A percentile compares a stretch with the other conserved stretches of the same genome.
Conservation (phyloP, 2,113 vertebrate genomes). For the Bos indicus region DNA sequence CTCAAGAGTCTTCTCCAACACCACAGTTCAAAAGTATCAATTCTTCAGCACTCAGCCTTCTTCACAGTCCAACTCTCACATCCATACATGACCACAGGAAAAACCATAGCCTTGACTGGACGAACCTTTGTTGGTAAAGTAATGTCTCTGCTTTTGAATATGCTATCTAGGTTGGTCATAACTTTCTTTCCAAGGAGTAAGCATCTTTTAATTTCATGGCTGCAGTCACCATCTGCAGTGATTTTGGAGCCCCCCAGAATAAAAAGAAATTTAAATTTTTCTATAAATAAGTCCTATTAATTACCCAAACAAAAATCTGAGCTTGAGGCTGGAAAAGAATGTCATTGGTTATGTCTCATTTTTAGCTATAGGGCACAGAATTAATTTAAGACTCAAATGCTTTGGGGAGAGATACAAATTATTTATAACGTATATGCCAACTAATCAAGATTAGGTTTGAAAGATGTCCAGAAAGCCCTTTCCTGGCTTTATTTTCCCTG, state of each 20-base stretch:
- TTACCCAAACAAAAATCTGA: neutral
- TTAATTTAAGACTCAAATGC: slow-evolving; percentile 55
- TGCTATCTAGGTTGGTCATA: too few relatives aligned
- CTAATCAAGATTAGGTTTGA: slow-evolving; percentile 23
- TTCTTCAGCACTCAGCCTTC: fast-evolving
- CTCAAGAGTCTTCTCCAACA: too few relatives aligned
- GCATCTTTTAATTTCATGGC: too few relatives aligned
- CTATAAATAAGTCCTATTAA: slow-evolving; percentile 20
- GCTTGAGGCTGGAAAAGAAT: neutral
- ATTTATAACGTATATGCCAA: slow-evolving; percentile 21
- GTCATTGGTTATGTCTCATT: slow-evolving; percentile 20
- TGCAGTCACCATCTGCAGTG: too few relatives aligned
- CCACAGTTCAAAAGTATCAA: too few relatives aligned
- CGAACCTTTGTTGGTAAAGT: too few relatives aligned
- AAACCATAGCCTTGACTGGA: too few relatives aligned
- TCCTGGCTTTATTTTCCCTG: neutral
- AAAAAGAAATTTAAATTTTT: slow-evolving; percentile 32
- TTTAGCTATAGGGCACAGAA: neutral
- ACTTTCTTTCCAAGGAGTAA: too few relatives aligned
- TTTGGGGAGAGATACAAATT: slow-evolving; percentile 23
- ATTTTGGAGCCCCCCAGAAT: too few relatives aligned
- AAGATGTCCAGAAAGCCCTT: neutral
- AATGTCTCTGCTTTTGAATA: too few relatives aligned
- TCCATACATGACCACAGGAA: too few relatives aligned
- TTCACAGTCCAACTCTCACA: too few relatives aligned